Conservation (phyloP, 2,797 vertebrate species). For the Poecilia velifera region DNA sequence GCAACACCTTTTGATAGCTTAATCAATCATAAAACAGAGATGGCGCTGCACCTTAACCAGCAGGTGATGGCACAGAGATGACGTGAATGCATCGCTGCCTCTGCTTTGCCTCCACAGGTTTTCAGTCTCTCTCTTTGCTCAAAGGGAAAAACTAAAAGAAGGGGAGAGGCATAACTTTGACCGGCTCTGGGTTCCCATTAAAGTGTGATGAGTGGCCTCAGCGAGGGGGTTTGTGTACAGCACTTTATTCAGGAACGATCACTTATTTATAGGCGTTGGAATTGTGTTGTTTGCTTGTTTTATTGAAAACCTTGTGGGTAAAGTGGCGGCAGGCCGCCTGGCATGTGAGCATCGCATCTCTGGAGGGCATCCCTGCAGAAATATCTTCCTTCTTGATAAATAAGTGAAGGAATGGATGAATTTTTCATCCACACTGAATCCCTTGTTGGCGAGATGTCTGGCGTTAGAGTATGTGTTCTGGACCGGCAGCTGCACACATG, state of each 20-base stretch:
- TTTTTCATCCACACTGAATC: constrained; percentile 81
- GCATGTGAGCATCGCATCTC: constrained; percentile 79
- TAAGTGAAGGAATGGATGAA: constrained; percentile 81
- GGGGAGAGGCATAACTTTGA: constrained; percentile 66
- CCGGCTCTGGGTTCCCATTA: constrained; percentile 68
- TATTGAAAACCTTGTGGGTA: constrained; percentile 85
- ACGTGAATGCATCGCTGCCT: constrained; percentile 48
- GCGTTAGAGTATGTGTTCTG: constrained; percentile 56
- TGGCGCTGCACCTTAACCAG: constrained; percentile 65
- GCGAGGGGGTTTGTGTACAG: constrained; percentile 74
- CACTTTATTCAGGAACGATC: constrained; percentile 83
- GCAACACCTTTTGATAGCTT: constrained; percentile 60
- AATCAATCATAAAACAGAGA: constrained; percentile 69
- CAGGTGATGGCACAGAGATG: constrained; percentile 59
- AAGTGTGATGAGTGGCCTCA: constrained; percentile 81
- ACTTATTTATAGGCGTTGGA: constrained; percentile 86
- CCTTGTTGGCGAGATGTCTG: constrained; percentile 77
- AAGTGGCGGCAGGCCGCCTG: constrained; percentile 76
- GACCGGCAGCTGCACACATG: constrained; percentile 40
- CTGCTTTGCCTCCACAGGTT: constrained; percentile 32
- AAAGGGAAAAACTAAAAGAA: constrained; percentile 45
- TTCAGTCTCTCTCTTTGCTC: constrained; percentile 32
- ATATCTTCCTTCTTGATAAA: constrained; percentile 80
- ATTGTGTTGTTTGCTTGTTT: constrained; percentile 88
- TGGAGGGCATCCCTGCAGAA: constrained; percentile 79